Percentiles rank a stretch among this genome's conserved stretches.
Evolutionary conservation across 2,888 invertebrate genomes (phyloP).

Genomic region (Heliconius cydno): DNA sequence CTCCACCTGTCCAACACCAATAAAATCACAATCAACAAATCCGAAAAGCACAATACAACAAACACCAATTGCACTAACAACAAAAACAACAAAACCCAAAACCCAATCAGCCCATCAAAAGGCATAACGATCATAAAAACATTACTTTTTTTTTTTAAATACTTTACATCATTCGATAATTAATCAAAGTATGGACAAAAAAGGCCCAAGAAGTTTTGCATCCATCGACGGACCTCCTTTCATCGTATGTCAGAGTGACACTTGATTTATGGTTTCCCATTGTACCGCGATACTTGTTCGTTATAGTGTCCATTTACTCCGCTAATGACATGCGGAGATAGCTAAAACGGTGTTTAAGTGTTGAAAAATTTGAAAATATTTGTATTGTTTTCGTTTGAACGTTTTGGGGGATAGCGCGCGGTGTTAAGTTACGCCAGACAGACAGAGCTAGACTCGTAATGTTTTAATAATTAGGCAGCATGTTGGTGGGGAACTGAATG

Average conservation of each 20-base stretch:
- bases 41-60: not conserved
- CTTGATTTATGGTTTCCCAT: conserved; percentile 79
- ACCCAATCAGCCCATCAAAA: conserved; percentile 43
- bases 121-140: conserved; percentile 45
- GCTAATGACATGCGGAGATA: conserved; percentile 78
- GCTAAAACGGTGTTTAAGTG: conserved; percentile 70
- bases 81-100: conserved; percentile 4
- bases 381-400: not conserved
- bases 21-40: not conserved
- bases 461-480: not conserved
- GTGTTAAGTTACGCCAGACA: not conserved
- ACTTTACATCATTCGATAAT: conserved; percentile 58
- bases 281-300: conserved; percentile 75
- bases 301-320: conserved; percentile 78
- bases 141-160: conserved; percentile 48
- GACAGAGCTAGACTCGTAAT: not conserved
- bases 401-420: not conserved
- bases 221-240: conserved; percentile 78
- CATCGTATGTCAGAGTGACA: conserved; percentile 79
- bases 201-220: conserved; percentile 76
- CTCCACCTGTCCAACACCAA: not conserved
- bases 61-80: not conserved
- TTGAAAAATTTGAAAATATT: conserved; percentile 50
- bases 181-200: conserved; percentile 67
- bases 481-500: not conserved